Conservation (phyloP, 2,113 vertebrate genomes). For the Chiloscyllium plagiosum region DNA sequence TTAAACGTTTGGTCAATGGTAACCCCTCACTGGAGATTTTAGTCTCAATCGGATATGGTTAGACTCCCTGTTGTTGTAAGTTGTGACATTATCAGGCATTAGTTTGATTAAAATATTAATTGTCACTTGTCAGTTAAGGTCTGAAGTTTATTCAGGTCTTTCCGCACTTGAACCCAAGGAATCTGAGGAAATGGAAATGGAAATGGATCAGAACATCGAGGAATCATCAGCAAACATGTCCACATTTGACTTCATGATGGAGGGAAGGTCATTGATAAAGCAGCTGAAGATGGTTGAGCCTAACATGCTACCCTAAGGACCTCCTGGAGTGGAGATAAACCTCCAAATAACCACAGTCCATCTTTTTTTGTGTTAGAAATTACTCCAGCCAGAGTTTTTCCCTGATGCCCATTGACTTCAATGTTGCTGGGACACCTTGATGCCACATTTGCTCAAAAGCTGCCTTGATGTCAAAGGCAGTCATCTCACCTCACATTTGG, state of each 20-base stretch:
- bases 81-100: background rate
- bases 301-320: background rate
- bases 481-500: too few species aligned
- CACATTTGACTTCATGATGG: background rate
- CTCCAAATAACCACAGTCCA: too few species aligned
- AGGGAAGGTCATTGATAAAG: background rate
- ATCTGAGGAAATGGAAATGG: background rate
- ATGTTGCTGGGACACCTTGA: too few species aligned
- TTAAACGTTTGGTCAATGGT: background rate
- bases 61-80: background rate
- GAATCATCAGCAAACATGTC: background rate
- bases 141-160: background rate
- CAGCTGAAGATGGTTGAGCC: background rate
- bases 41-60: background rate
- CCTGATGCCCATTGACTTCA: too few species aligned
- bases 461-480: too few species aligned
- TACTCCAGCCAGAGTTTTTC: too few species aligned
- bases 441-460: too few species aligned
- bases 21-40: background rate
- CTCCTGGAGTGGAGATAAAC: too few species aligned
- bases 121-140: background rate
- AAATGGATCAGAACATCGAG: background rate
- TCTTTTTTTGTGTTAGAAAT: too few species aligned
- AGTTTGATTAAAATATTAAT: background rate
- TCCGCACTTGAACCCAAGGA: background rate